Evolutionary conservation across 2,888 invertebrate genomes (phyloP), one percentile per base, ranked within the genome.

Genomic region (Ceramica pisi): DNA sequence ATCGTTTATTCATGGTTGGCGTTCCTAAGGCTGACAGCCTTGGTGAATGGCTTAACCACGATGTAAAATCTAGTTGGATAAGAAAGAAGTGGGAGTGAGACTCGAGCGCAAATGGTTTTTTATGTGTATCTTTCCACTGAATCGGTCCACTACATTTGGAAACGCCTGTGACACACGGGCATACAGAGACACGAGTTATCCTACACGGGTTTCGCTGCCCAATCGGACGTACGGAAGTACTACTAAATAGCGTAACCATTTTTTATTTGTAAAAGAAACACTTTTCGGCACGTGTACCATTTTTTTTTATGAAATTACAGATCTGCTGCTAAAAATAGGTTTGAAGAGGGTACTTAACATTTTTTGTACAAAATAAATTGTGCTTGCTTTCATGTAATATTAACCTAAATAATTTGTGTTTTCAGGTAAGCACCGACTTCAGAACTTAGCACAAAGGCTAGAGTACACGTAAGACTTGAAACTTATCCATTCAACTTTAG

Each of bases 371-470:
- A 46, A 26, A 38, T 19, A 46, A 46, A 31, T 19, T 19, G 3
- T 44, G 6, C 10, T 10, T 19, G 6, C 48, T 46, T 62, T 26
- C 10, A 14, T 50, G n/a, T 66, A 51, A 63, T 67, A 63, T 60
- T 69, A 53, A 79, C 31, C 14, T 0, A 38, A 16, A 3, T 67
- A 56, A 19, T 31, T 71, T 57, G 23, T 56, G 62, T 67, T 83
- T 79, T 38, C 81, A 81, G 83, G 81, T 81, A 81, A 83, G 83
- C 55, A 51, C 1, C 31, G 55, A 65, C 53, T 66, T 61, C 44
- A 53, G 38, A 50, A 38, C 41, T 57, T 21, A 56, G 23, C 46
- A 51, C 26, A 6, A 2, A 5, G n/a, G 12, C 26, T 26, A 5
- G 12, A 9, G 50, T 19, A 14, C 41, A 79, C 35, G 80, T 80